Percentiles rank a stretch among this genome's conserved stretches.
Conservation (phyloP, 2,113 vertebrate species). For the Periophthalmus modestus region DNA sequence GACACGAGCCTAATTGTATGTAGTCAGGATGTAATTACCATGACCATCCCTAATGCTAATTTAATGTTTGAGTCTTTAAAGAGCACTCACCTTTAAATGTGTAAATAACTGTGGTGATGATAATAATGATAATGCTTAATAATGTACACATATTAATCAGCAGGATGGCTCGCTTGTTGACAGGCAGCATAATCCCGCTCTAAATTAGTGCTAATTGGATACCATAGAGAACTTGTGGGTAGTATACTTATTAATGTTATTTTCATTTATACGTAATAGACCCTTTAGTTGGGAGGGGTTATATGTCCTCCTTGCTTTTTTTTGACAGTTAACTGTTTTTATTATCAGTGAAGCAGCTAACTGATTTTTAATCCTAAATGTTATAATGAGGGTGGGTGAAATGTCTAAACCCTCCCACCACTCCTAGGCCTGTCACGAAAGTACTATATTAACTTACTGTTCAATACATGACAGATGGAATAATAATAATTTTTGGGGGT, state of each 20-base stretch:
- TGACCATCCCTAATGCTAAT: background rate
- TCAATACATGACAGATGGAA: too few species aligned
- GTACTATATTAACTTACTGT: too few species aligned
- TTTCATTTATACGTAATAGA: background rate
- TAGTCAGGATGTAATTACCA: background rate
- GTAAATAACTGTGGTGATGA: constrained; percentile 5
- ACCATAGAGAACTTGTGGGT: background rate
- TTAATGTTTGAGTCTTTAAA: background rate
- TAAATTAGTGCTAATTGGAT: constrained; percentile 1
- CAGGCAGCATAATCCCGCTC: background rate
- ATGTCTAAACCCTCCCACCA: too few species aligned
- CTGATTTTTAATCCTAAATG: too few species aligned
- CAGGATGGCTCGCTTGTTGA: constrained; percentile 3
- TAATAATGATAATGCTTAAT: background rate
- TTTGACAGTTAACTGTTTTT: background rate
- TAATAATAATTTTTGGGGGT: too few species aligned
- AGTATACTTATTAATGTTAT: background rate
- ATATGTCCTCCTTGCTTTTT: background rate
- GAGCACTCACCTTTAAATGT: background rate
- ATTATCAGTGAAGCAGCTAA: too few species aligned
- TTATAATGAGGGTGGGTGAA: too few species aligned
- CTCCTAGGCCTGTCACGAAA: too few species aligned
- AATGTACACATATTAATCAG: constrained; percentile 9
- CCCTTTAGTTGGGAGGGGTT: background rate
- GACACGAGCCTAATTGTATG: background rate